Evolutionary conservation across 2,888 invertebrate species (phyloP).

Genomic region (Amblyjoppa fuscipennis): DNA sequence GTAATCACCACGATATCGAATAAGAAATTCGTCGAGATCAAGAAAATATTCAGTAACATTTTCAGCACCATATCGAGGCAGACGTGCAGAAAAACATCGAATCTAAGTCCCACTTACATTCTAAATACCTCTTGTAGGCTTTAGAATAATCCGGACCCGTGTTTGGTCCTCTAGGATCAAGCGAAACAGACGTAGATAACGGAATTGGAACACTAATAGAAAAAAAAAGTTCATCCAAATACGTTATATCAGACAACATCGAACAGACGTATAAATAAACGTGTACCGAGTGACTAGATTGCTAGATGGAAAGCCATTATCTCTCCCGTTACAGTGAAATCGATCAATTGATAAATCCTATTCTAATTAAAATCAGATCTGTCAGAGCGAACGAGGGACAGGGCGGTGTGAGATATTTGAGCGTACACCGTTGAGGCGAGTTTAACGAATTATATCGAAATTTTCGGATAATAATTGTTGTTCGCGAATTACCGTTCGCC

Average conservation of each 20-base stretch:
- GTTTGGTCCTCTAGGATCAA: no score
- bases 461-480: slow-evolving; percentile 38
- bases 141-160: no score
- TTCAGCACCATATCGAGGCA: no score
- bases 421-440: not conserved
- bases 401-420: not conserved
- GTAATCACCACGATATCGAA: no score
- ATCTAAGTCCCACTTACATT: no score
- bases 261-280: not conserved
- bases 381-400: slow-evolving; percentile 15
- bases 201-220: no score
- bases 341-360: slow-evolving; percentile 43
- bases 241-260: not conserved
- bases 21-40: no score
- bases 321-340: slow-evolving; percentile 26
- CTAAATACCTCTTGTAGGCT: no score
- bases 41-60: no score
- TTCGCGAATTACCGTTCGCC: slow-evolving; percentile 33
- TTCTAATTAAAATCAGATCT: slow-evolving; percentile 51
- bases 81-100: no score
- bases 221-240: not conserved
- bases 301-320: slow-evolving; percentile 49
- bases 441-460: not conserved
- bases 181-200: no score
- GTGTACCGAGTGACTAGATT: not conserved